phyloP scores from a whole-genome alignment of 2,113 vertebrate species.

The Geococcyx californianus region DNA sequence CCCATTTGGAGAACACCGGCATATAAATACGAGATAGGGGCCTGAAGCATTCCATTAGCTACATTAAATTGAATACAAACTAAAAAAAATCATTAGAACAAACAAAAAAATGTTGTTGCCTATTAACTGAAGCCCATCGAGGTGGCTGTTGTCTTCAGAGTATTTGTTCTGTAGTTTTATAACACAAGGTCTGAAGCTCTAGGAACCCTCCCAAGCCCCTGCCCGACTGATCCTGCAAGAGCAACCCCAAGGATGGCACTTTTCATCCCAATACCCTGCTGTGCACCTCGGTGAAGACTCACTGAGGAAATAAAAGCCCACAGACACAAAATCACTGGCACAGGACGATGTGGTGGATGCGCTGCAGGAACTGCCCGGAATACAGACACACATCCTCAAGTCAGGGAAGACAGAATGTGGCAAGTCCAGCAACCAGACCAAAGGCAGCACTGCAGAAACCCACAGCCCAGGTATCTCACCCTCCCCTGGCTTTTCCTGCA shows the following conservation, averaged over 20 bases:
- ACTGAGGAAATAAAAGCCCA: neutral
- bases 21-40: neutral
- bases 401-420: accelerated
- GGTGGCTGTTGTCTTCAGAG: neutral
- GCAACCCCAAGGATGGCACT: neutral
- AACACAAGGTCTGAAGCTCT: neutral
- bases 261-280: neutral
- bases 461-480: accelerated
- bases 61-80: neutral
- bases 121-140: neutral
- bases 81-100: neutral
- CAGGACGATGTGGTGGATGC: neutral
- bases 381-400: neutral
- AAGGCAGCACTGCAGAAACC: neutral
- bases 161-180: neutral
- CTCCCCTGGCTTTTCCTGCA: neutral
- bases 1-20: accelerated
- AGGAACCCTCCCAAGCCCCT: neutral
- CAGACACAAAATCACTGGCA: accelerated
- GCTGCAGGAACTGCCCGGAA: neutral
- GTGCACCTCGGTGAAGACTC: accelerated
- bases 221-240: neutral
- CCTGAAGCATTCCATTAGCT: neutral
- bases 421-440: accelerated
- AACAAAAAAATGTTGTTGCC: neutral